These are phyloP conservation scores for Malthinus seriepunctatus DNA, from an alignment of 2,888 invertebrate species.

Conservation along the genomic window DNA sequence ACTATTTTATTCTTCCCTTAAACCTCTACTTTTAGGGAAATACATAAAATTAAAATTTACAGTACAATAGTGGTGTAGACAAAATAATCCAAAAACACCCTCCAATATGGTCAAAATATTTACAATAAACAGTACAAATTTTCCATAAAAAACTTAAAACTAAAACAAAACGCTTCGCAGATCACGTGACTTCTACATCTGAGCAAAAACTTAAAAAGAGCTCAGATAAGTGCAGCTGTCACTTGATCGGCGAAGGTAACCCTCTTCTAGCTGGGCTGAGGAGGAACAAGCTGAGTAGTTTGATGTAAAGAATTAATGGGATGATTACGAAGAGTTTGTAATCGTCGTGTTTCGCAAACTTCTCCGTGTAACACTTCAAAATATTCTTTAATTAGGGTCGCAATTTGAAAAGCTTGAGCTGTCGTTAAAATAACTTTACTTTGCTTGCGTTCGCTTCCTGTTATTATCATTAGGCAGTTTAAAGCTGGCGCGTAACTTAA, in stretches of 20 bases:
- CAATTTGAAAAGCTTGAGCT: conserved; percentile 91
- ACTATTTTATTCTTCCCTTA: too few relatives aligned
- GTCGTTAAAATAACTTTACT: conserved; percentile 90
- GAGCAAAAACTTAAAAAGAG: conserved; percentile 7
- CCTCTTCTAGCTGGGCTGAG: conserved; percentile 62
- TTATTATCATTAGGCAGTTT: conserved; percentile 91
- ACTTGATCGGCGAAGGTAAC: conserved; percentile 56
- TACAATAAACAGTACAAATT: too few relatives aligned
- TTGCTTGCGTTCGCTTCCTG: conserved; percentile 87
- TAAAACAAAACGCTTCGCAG: too few relatives aligned
- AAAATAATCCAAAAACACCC: too few relatives aligned
- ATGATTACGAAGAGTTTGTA: conserved; percentile 49
- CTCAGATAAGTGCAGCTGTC: conserved; percentile 37
- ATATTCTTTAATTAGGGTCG: conserved; percentile 89
- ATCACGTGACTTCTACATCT: neutral
- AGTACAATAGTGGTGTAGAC: too few relatives aligned
- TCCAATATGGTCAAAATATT: too few relatives aligned
- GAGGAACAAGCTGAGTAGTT: conserved; percentile 62
- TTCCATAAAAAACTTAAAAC: too few relatives aligned
- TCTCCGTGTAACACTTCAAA: conserved; percentile 61
- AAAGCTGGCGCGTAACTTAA: conserved; percentile 90
- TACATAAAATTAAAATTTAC: too few relatives aligned
- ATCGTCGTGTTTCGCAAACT: conserved; percentile 44
- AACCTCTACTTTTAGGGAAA: too few relatives aligned
- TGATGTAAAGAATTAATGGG: conserved; percentile 55